Evolutionary conservation across 2,797 vertebrate genomes (phyloP).

Genomic region (Scleropages formosus): DNA sequence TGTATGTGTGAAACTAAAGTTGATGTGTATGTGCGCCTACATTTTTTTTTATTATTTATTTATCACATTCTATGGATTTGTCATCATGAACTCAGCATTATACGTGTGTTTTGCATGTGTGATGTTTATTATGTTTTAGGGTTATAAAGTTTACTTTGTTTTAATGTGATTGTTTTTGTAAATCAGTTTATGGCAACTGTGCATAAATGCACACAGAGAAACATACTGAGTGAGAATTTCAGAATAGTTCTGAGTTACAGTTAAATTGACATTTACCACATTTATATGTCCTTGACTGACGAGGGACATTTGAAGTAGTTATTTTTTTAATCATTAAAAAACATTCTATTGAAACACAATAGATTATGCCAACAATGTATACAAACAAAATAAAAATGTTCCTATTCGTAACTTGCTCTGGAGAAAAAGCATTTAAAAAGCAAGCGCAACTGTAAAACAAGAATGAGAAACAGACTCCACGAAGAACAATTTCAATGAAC

Average conservation of each 20-base stretch:
- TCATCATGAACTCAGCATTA: not conserved
- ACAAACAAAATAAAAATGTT: constrained; percentile 77
- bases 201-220: not conserved
- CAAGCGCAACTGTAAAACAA: constrained; percentile 51
- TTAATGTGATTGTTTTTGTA: no score
- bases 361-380: constrained; percentile 79
- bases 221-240: not conserved
- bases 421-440: constrained; percentile 60
- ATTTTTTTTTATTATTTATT: not conserved
- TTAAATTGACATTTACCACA: not conserved
- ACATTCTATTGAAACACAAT: constrained; percentile 78
- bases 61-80: not conserved
- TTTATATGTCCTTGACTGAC: not conserved
- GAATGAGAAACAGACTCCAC: constrained; percentile 72
- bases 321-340: constrained; percentile 78
- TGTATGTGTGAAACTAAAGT: no score
- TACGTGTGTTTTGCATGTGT: not conserved
- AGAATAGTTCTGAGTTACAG: not conserved
- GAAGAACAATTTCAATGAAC: constrained; percentile 68
- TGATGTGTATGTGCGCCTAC: no score
- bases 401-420: constrained; percentile 64
- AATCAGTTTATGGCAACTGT: not conserved
- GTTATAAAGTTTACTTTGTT: no score
- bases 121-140: not conserved
- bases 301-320: constrained; percentile 40